These are phyloP conservation scores for Teleopsis dalmanni DNA, from an alignment of 1,140 invertebrate species.

Conservation along the genomic window DNA sequence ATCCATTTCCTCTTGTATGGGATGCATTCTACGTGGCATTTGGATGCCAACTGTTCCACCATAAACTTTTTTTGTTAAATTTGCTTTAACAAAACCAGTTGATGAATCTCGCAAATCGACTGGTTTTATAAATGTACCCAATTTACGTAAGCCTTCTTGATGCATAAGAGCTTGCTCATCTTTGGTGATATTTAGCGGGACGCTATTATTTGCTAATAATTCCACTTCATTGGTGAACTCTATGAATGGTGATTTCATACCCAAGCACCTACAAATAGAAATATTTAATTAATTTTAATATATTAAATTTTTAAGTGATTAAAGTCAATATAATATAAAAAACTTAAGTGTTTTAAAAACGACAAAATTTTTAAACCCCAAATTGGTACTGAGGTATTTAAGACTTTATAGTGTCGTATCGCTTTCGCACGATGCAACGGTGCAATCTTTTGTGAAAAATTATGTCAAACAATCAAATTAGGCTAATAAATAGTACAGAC, in stretches of 20 bases:
- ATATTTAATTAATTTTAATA: neutral
- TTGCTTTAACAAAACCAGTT: slow-evolving; percentile 34
- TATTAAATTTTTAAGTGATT: no score
- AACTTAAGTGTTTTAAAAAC: no score
- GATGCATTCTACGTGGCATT: slow-evolving; percentile 24
- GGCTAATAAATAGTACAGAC: no score
- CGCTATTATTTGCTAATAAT: slow-evolving; percentile 36
- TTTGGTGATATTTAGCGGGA: slow-evolving; percentile 38
- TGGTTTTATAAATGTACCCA: slow-evolving; percentile 41
- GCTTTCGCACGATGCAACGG: no score
- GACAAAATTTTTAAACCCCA: neutral
- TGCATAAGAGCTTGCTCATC: slow-evolving; percentile 39
- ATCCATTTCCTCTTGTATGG: slow-evolving; percentile 41
- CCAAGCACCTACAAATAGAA: slow-evolving; percentile 27
- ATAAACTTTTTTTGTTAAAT: slow-evolving; percentile 31
- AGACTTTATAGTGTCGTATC: no score
- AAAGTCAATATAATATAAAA: no score
- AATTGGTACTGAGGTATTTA: no score
- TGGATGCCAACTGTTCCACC: slow-evolving; percentile 5
- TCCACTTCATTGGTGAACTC: slow-evolving; percentile 35
- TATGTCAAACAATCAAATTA: no score
- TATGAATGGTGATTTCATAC: slow-evolving; percentile 40
- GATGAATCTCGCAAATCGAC: slow-evolving; percentile 34
- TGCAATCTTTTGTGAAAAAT: no score
- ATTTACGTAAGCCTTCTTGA: slow-evolving; percentile 34